Percentiles rank a stretch among this genome's conserved stretches.
phyloP scores from a whole-genome alignment of 2,113 vertebrate genomes.

The Synchiropus splendidus region DNA sequence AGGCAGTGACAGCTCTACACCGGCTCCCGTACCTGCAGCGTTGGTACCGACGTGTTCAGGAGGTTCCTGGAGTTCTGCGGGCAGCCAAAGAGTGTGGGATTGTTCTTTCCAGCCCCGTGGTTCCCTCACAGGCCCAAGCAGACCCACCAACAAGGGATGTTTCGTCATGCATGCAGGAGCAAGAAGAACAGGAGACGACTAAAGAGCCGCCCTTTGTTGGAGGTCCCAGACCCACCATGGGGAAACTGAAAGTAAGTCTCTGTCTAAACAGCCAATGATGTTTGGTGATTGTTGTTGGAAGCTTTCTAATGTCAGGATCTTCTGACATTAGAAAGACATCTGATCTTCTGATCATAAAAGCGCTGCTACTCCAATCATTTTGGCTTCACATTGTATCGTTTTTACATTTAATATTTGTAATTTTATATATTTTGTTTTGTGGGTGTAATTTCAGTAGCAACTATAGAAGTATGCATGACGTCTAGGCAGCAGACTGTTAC shows the following conservation, averaged over 20 bases:
- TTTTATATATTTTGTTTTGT: too few relatives aligned
- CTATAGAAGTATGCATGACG: too few relatives aligned
- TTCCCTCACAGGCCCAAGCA: constrained; percentile 9
- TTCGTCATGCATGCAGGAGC: constrained; percentile 14
- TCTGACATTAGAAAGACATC: too few relatives aligned
- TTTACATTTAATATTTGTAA: too few relatives aligned
- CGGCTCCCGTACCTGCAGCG: constrained; percentile 73
- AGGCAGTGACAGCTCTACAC: constrained; percentile 42
- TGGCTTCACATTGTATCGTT: too few relatives aligned
- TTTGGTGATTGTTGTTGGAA: too few relatives aligned
- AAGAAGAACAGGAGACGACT: constrained; percentile 43
- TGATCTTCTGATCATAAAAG: too few relatives aligned
- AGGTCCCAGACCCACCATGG: constrained; percentile 90
- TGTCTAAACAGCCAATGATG: too few relatives aligned
- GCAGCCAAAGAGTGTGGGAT: constrained; percentile 78
- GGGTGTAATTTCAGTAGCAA: too few relatives aligned
- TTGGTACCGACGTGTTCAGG: constrained; percentile 82
- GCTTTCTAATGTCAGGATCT: too few relatives aligned
- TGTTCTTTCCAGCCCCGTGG: constrained; percentile 52
- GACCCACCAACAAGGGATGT: constrained; percentile 1
- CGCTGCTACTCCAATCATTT: too few relatives aligned
- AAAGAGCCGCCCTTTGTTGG: constrained; percentile 74
- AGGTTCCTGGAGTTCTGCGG: constrained; percentile 75
- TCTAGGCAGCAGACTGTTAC: too few relatives aligned
- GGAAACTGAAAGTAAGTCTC: constrained; percentile 82